Base-by-base conservation (phyloP, 1,140 invertebrate species). In the Aphaenogaster floridana region DNA sequence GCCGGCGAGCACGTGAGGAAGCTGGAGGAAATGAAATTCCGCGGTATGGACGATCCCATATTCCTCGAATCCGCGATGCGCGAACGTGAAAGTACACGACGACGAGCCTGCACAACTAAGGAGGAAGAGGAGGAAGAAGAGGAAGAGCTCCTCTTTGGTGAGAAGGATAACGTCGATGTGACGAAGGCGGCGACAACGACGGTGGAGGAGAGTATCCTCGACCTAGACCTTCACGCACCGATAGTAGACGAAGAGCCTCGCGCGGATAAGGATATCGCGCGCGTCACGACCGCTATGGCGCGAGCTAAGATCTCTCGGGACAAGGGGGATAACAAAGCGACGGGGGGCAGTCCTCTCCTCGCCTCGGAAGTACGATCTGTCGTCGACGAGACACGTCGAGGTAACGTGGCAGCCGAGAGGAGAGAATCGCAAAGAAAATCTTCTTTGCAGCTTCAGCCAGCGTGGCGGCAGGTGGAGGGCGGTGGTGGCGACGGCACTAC, bases 341-440 rank as follows among this genome's bases (percentile, higher is more conserved):
- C n/a, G 48, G 48, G 28, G n/a, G 39, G 36, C 54, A 63, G 42
- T 50, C n/a, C 63, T 76, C 69, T 39, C n/a, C 42, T 61, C 42
- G 17, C 42, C 8, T 17, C 80, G 69, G 80, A 84, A 84, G 69
- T 84, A 84, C 79, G 64, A 81, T 57, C 39, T 54, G 11, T 48
- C 68, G 68, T 48, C 80, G 68, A 76, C 34, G 71, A 86, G 36
- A 86, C 36, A 68, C 59, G 83, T 79, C 83, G 74, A 86, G 83
- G 68, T 39, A 87, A 50, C 42, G 34, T 63, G 45, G n/a, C 85
- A n/a, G 39, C 66, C 34, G 66, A 48, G 36, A 86, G 63, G 83
- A 78, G 39, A 69, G 61, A 76, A 45, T 45, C 59, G 79, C 80
- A 80, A 57, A 81, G 78, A 54, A 59, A 85, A 52, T 50, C 36